A percentile compares a stretch with the other conserved stretches of the same genome.
Evolutionary conservation across 2,888 invertebrate genomes (phyloP).

Genomic region (Lasioglossum calceatum): DNA sequence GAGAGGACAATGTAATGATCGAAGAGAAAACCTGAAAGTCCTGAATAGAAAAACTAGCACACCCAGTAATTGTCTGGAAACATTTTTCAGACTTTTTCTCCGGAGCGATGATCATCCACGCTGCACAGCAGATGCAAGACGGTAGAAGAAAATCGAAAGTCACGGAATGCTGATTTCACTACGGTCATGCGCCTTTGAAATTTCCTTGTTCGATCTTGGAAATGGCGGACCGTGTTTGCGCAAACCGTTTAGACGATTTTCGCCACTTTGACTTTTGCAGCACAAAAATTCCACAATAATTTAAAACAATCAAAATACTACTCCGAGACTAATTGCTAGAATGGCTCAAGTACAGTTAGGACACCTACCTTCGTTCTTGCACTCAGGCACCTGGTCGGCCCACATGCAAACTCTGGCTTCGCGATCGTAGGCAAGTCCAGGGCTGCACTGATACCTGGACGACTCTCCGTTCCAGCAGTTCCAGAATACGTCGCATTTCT

Average conservation of each 20-base stretch:
- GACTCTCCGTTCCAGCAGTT: constrained; percentile 98
- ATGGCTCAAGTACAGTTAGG: background rate
- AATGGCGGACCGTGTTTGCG: background rate
- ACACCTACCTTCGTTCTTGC: constrained; percentile 92
- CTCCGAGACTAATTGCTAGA: background rate
- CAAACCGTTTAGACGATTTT: background rate
- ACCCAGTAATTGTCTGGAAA: background rate
- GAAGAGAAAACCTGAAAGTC: constrained; percentile 18
- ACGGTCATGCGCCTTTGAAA: background rate
- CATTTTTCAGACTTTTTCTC: background rate
- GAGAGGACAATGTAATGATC: background rate
- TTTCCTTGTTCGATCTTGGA: background rate
- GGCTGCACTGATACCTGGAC: constrained; percentile 97
- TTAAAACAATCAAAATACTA: background rate
- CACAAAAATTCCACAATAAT: background rate
- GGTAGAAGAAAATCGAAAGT: background rate
- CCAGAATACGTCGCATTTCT: constrained; percentile 97
- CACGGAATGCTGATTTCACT: constrained; percentile 1
- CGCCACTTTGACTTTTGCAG: background rate
- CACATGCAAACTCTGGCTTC: constrained; percentile 98
- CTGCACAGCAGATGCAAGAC: background rate
- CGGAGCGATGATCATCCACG: background rate
- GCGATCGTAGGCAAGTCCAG: constrained; percentile 96
- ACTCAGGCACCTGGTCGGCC: constrained; percentile 97
- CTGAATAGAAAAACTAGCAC: background rate